Base-by-base conservation (phyloP, 2,888 invertebrate genomes). In the Cephonodes hylas region DNA sequence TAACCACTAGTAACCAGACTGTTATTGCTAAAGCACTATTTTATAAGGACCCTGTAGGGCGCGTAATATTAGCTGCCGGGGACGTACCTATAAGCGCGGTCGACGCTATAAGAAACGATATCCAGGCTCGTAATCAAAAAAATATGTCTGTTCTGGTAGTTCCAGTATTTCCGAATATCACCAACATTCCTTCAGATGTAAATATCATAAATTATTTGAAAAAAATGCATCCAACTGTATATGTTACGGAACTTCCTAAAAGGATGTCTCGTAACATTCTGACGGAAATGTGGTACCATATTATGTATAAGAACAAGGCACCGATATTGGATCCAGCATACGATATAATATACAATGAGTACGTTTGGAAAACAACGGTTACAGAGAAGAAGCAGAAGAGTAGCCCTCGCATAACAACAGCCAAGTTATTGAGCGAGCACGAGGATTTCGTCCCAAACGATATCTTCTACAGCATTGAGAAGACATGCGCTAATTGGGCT, bases 401-500 rank as follows among this genome's bases (percentile, higher is more conserved):
- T n/a, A n/a, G 23, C 22, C 22, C 45, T 13, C 45, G 45, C 10
- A 10, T 3, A 13, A 23, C 45, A 23, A 46, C 45, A 3, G 23
- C 45, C 13, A 46, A 1, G 23, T 4, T 10, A 13, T 22, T 23
- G 22, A 23, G 10, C 8, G 7, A 3, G 13, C 22, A 45, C 4
- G 45, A 45, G 5, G 15, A 56, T 7, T 68, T 42, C 38, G 3
- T 69, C 6, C 68, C 67, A 1, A 69, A 65, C 18, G 62, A 64
- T 18, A 64, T 71, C 7, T 72, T 64, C 20, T 72, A 71, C n/a
- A 63, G 58, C 18, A 48, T 70, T 8, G 70, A 71, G 31, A 65
- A 67, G 44, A 68, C 62, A 42, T 71, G 70, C 25, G 63, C 56
- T 0, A 68, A 68, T 45, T 70, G 65, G 69, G 59, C 61, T 5